These are phyloP conservation scores for Chrysodeixis includens DNA, from an alignment of 2,888 invertebrate genomes.

Conservation along the genomic window DNA sequence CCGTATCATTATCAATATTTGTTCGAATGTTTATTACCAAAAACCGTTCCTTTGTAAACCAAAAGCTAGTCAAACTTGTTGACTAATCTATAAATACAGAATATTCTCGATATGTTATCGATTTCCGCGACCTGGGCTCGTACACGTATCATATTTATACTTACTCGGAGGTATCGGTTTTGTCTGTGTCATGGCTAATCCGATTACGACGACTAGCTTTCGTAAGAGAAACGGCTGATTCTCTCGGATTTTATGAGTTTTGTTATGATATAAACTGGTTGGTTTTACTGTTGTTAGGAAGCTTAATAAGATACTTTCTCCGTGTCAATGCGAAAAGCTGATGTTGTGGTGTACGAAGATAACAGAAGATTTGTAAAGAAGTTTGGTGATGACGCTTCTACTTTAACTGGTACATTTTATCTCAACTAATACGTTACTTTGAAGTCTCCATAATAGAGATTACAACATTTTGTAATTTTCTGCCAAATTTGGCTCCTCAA, in stretches of 20 bases:
- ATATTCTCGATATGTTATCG: constrained; percentile 31
- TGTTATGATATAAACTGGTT: background rate
- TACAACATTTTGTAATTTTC: background rate
- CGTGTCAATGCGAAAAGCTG: background rate
- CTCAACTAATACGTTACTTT: background rate
- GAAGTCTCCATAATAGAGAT: background rate
- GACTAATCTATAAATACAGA: constrained; percentile 23
- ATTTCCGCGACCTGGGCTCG: constrained; percentile 26
- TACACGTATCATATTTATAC: constrained; percentile 20
- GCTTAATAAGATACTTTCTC: background rate
- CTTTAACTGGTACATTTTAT: background rate
- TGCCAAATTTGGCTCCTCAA: constrained; percentile 1
- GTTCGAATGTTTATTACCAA: constrained; percentile 5
- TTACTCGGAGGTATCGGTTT: constrained; percentile 25
- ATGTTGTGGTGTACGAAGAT: too few relatives aligned
- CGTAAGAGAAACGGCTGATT: constrained; percentile 24
- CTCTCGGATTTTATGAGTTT: background rate
- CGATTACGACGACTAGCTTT: constrained; percentile 34
- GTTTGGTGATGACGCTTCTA: background rate
- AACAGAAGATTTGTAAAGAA: too few relatives aligned
- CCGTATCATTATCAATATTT: constrained; percentile 18
- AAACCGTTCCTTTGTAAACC: constrained; percentile 33
- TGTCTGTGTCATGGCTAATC: constrained; percentile 40
- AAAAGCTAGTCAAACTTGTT: constrained; percentile 27
- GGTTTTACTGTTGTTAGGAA: background rate